A percentile compares a stretch with the other conserved stretches of the same genome.
Conservation (phyloP, 2,113 vertebrate species). For the Galbula dea region DNA sequence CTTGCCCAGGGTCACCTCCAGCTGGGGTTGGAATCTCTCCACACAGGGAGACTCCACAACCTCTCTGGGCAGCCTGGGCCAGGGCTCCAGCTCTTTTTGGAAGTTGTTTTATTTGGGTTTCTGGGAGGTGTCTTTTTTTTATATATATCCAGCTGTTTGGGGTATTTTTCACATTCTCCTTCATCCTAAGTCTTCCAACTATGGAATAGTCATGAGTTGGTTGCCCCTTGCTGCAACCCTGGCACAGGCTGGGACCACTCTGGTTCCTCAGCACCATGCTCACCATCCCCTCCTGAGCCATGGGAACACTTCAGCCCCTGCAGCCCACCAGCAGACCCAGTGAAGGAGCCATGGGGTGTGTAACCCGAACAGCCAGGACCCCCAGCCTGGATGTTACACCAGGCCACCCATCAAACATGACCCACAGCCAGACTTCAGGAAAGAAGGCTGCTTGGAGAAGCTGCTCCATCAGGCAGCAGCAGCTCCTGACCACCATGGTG, state of each 20-base stretch:
- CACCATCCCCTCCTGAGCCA: fast-evolving
- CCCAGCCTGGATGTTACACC: fast-evolving
- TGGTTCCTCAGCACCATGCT: fast-evolving
- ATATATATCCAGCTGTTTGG: not conserved
- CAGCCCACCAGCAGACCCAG: fast-evolving
- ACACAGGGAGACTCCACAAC: no score
- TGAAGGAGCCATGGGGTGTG: not conserved
- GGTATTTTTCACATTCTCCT: no score
- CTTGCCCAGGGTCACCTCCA: no score
- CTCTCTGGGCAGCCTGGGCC: no score
- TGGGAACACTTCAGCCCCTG: fast-evolving
- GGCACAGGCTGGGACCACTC: not conserved
- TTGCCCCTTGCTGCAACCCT: not conserved
- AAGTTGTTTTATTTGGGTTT: not conserved
- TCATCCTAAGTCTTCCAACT: fast-evolving
- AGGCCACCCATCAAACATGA: not conserved
- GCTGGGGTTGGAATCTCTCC: no score
- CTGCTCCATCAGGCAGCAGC: fast-evolving
- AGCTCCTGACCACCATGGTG: fast-evolving
- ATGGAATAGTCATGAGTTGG: fast-evolving
- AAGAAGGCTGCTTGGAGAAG: not conserved
- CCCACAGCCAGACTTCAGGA: not conserved
- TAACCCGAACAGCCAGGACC: not conserved
- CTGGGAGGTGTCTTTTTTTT: no score
- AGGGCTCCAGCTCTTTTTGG: no score